A percentile compares a stretch with the other conserved stretches of the same genome.
Evolutionary conservation across 2,113 vertebrate species (phyloP).

Genomic region (Tetrao urogallus): DNA sequence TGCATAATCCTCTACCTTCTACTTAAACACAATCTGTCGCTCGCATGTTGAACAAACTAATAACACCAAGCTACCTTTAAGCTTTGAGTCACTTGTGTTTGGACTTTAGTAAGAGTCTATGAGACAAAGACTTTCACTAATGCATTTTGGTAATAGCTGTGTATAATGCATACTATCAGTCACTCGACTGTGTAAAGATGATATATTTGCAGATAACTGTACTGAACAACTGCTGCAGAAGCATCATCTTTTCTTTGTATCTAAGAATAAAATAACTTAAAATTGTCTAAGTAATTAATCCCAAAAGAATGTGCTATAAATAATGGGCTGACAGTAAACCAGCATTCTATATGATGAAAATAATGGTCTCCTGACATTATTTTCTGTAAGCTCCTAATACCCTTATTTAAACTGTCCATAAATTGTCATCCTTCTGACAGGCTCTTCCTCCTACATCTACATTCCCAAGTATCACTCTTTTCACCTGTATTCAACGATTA

Average conservation of each 20-base stretch:
- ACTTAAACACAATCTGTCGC: not conserved
- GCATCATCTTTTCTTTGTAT: not conserved
- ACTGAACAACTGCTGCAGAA: not conserved
- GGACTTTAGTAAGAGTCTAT: not conserved
- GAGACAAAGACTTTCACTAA: not conserved
- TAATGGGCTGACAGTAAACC: not conserved
- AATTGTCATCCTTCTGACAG: not conserved
- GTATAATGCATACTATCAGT: not conserved
- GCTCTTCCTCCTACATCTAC: not conserved
- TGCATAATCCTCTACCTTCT: not conserved
- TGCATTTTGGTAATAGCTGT: not conserved
- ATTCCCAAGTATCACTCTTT: not conserved
- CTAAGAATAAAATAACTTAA: not conserved
- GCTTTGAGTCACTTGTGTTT: not conserved
- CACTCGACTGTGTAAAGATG: not conserved
- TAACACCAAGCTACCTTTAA: not conserved
- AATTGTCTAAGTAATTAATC: not conserved
- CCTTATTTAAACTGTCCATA: not conserved
- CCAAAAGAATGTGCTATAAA: not conserved
- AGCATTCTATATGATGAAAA: not conserved
- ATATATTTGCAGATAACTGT: not conserved
- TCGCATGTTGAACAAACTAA: not conserved
- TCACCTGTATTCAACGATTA: not conserved
- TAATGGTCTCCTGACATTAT: not conserved
- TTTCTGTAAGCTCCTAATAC: not conserved